phyloP scores from a whole-genome alignment of 2,888 invertebrate genomes.

The Chymomyza amoena region DNA sequence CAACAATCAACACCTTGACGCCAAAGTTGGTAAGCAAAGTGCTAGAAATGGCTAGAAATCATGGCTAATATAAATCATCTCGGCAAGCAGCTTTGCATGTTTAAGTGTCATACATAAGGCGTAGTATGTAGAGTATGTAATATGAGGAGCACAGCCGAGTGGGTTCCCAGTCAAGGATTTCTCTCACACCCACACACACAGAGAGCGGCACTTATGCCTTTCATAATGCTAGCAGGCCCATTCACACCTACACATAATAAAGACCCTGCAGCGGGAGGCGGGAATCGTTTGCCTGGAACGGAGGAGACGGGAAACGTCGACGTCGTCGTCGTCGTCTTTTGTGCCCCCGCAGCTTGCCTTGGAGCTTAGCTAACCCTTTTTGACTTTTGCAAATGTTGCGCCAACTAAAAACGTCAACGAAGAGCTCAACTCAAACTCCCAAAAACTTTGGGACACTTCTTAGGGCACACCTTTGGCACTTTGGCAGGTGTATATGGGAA shows the following conservation, averaged over 20 bases:
- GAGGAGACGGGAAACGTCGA: too few species aligned
- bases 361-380: constrained; percentile 58
- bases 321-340: constrained; percentile 16
- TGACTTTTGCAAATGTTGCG: constrained; percentile 52
- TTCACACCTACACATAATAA: constrained; percentile 47
- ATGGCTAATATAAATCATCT: constrained; percentile 74
- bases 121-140: constrained; percentile 23
- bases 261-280: constrained; percentile 38
- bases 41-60: constrained; percentile 72
- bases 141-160: constrained; percentile 50
- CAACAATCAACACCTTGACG: constrained; percentile 67
- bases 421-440: constrained; percentile 6
- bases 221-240: constrained; percentile 5
- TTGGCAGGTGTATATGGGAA: neutral
- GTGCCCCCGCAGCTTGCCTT: neutral
- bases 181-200: neutral
- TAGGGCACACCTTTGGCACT: constrained; percentile 40
- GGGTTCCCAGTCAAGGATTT: constrained; percentile 21
- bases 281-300: neutral
- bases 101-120: constrained; percentile 68
- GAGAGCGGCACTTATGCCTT: constrained; percentile 23
- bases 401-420: constrained; percentile 49
- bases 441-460: neutral
- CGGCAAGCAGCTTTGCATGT: constrained; percentile 71
- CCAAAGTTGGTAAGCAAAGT: constrained; percentile 50